Percentiles rank a stretch among this genome's conserved stretches.
Evolutionary conservation across 2,888 invertebrate genomes (phyloP).

Genomic region (Scaptomyza tumidula): DNA sequence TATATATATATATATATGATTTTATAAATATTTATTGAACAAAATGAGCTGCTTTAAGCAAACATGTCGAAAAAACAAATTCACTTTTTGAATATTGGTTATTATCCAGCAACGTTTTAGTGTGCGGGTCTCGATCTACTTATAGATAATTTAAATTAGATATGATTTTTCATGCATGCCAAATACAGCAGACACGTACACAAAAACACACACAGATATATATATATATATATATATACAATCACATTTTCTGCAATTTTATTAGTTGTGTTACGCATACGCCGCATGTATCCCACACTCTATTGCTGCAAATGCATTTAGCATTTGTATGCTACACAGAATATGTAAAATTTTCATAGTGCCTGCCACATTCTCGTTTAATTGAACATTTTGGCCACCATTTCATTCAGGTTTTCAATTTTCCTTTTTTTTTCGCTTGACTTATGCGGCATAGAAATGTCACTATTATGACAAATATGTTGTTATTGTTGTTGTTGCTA

Average conservation of each 20-base stretch:
- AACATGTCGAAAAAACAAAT: not conserved
- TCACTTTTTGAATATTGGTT: not conserved
- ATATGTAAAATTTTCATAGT: conserved; percentile 46
- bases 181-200: conserved; percentile 13
- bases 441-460: conserved; percentile 42
- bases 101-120: not conserved
- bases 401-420: conserved; percentile 38
- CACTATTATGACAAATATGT: conserved; percentile 3
- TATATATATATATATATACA: not conserved
- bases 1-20: too few relatives aligned
- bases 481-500: conserved; percentile 1
- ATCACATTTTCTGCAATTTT: conserved; percentile 26
- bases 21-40: too few relatives aligned
- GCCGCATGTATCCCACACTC: conserved; percentile 24
- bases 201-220: not conserved
- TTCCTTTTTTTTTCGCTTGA: conserved; percentile 20
- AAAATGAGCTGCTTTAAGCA: too few relatives aligned
- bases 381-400: conserved; percentile 30
- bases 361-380: conserved; percentile 51
- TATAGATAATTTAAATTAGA: conserved; percentile 50
- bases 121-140: conserved; percentile 1
- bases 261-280: conserved; percentile 46
- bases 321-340: conserved; percentile 58
- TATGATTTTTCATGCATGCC: conserved; percentile 46
- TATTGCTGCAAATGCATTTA: conserved; percentile 51